phyloP scores from a whole-genome alignment of 2,113 vertebrate species.

The Smithornis capensis region DNA sequence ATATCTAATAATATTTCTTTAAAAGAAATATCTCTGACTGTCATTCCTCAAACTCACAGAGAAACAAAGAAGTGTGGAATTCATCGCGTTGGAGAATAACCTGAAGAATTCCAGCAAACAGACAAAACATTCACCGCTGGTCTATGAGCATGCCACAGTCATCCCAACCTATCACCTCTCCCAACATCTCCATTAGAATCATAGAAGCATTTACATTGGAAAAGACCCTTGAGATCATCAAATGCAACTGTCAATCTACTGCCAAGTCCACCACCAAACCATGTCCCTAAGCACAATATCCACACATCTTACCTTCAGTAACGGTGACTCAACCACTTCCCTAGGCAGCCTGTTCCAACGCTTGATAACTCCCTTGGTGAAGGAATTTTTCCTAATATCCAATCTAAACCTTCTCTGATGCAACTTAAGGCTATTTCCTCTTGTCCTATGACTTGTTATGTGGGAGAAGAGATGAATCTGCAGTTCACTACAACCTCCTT shows the following conservation, averaged over 20 bases:
- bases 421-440: not conserved
- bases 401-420: not conserved
- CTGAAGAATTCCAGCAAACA: not conserved
- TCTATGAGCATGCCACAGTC: not conserved
- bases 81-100: not conserved
- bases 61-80: not conserved
- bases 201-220: not conserved
- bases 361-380: not conserved
- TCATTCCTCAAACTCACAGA: not conserved
- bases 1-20: not conserved
- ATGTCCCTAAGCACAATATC: not conserved
- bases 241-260: not conserved
- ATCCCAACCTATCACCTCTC: not conserved
- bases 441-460: fast-evolving
- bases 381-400: not conserved
- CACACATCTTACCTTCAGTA: not conserved
- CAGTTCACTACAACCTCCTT: not conserved
- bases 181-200: not conserved
- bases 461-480: not conserved
- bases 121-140: not conserved
- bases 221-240: not conserved
- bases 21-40: not conserved
- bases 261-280: not conserved
- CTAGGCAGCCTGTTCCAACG: not conserved
- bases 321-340: too few species aligned